These are phyloP conservation scores for Crocodylus rhombifer DNA, from an alignment of 2,797 vertebrate genomes.

Conservation along the genomic window DNA sequence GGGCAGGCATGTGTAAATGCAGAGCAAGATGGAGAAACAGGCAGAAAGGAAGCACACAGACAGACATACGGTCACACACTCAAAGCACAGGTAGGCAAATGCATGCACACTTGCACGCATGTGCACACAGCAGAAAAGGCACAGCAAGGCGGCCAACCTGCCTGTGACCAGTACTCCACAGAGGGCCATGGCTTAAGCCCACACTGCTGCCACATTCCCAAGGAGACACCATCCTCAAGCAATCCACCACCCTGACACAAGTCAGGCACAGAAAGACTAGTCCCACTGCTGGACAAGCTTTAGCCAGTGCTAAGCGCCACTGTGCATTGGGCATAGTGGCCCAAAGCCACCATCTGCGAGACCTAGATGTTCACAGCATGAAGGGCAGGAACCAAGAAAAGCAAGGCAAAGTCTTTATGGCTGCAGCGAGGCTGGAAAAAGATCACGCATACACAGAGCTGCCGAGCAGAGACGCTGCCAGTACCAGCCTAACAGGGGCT, in stretches of 20 bases:
- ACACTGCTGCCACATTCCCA: background rate
- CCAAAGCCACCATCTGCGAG: background rate
- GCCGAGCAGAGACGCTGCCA: background rate
- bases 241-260: background rate
- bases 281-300: background rate
- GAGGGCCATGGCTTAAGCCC: background rate
- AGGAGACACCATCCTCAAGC: background rate
- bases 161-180: background rate
- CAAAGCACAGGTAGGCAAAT: background rate
- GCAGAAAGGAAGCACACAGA: background rate
- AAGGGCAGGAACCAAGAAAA: background rate
- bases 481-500: background rate
- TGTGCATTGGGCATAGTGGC: background rate
- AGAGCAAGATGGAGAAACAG: background rate
- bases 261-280: background rate
- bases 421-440: background rate
- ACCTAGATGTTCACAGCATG: background rate
- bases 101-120: too few species aligned
- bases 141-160: background rate
- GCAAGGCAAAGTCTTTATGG: background rate
- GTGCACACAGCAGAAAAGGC: too few species aligned
- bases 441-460: background rate
- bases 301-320: background rate
- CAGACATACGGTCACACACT: background rate
- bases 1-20: accelerated